phyloP scores from a whole-genome alignment of 2,113 vertebrate genomes.

The Pitta sordida region DNA sequence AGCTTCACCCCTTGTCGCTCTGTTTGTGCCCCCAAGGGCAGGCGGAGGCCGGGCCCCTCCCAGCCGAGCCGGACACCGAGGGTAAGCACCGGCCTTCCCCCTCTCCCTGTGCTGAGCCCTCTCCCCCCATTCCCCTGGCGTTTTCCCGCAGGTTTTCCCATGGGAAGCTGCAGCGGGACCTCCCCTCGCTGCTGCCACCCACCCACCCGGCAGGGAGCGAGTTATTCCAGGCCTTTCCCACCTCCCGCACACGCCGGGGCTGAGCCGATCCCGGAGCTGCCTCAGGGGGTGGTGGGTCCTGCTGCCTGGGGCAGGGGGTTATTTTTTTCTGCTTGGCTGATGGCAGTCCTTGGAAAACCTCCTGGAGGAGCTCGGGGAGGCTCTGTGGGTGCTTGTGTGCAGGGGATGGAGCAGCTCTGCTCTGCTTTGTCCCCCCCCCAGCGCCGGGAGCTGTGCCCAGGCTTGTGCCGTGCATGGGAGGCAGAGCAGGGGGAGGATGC shows the following conservation, averaged over 20 bases:
- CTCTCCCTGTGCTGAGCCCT: not conserved
- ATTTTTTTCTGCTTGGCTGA: not conserved
- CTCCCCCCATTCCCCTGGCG: not conserved
- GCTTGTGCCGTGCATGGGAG: rapidly evolving
- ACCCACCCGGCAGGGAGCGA: not conserved
- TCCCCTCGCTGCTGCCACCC: not conserved
- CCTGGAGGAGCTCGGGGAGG: not conserved
- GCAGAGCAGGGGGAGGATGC: not conserved
- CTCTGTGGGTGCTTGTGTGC: not conserved
- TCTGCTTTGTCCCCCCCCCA: not conserved
- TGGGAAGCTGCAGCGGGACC: not conserved
- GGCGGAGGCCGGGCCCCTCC: slow-evolving; percentile 23
- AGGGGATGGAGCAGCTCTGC: not conserved
- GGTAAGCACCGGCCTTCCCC: slow-evolving; percentile 48
- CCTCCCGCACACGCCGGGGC: not conserved
- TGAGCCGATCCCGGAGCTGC: not conserved
- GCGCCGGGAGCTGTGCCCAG: not conserved
- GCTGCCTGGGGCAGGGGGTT: not conserved
- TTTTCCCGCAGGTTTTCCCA: not conserved
- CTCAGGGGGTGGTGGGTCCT: not conserved
- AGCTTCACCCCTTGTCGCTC: slow-evolving; percentile 15
- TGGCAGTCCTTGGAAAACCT: not conserved
- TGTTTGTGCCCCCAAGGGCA: slow-evolving; percentile 59
- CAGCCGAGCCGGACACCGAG: slow-evolving; percentile 54
- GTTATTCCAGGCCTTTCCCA: slow-evolving; percentile 11